Evolutionary conservation across 2,113 vertebrate species (phyloP).

Genomic region (Edolisoma coerulescens): DNA sequence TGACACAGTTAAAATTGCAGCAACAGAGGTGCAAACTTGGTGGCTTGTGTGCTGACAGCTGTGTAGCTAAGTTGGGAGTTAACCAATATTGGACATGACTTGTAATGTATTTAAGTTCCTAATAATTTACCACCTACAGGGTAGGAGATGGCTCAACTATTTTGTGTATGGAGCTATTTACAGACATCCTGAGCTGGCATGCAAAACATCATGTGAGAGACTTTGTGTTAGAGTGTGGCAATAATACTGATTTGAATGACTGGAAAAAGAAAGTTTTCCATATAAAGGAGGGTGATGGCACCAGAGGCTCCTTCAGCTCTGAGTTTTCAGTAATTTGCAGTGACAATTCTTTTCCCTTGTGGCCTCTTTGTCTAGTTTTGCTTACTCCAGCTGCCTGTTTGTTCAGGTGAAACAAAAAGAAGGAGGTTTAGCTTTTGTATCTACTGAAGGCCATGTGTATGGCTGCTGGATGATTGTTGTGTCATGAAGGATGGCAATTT

Average conservation of each 20-base stretch:
- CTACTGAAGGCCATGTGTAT: background rate
- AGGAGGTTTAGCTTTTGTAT: background rate
- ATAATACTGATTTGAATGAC: background rate
- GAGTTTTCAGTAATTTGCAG: background rate
- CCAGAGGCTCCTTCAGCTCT: background rate
- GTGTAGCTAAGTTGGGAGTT: background rate
- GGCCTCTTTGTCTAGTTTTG: background rate
- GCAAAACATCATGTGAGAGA: background rate
- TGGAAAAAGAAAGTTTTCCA: background rate
- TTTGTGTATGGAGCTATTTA: background rate
- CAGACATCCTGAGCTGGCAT: background rate
- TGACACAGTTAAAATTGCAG: background rate
- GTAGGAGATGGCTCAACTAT: background rate
- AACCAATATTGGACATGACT: conserved; percentile 8
- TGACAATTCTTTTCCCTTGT: background rate
- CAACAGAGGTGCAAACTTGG: background rate
- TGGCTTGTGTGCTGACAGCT: conserved; percentile 20
- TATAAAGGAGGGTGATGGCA: background rate
- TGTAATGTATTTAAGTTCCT: background rate
- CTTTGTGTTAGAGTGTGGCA: background rate
- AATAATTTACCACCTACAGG: conserved; percentile 8
- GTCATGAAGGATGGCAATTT: background rate
- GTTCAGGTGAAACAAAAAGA: background rate
- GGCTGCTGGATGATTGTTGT: background rate
- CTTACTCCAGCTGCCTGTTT: background rate